Evolutionary conservation across 2,797 vertebrate species (phyloP).

Genomic region (Fringilla coelebs): DNA sequence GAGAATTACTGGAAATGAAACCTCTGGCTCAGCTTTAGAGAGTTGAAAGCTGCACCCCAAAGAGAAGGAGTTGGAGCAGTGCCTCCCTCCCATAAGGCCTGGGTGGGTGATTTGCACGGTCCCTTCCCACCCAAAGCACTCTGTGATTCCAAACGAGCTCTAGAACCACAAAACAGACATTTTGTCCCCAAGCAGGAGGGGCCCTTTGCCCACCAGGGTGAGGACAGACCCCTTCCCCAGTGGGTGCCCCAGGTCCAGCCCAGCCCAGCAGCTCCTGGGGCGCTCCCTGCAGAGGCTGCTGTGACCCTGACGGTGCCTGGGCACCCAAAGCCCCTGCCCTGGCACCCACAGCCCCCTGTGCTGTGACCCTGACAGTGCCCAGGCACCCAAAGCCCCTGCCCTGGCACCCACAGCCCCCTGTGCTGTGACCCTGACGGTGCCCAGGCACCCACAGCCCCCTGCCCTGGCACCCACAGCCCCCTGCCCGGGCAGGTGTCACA

Average conservation of each 20-base stretch:
- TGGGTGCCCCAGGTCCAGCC: background rate
- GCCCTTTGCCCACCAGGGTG: background rate
- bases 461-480: no score
- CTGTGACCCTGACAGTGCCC: no score
- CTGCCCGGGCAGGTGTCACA: background rate
- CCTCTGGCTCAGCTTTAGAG: background rate
- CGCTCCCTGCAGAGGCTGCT: background rate
- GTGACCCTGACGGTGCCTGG: background rate
- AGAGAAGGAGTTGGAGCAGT: background rate
- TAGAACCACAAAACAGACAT: accelerated
- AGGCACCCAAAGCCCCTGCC: no score
- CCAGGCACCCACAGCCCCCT: background rate
- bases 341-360: no score
- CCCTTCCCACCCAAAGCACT: background rate
- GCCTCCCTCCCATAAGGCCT: background rate
- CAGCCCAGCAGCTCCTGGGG: background rate
- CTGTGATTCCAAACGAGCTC: background rate
- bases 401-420: background rate
- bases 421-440: no score
- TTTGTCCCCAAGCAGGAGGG: background rate
- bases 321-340: no score
- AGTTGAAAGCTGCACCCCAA: background rate
- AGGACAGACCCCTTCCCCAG: background rate
- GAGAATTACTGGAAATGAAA: background rate
- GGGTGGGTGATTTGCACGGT: no score